phyloP scores from a whole-genome alignment of 2,113 vertebrate species.

The Chiloscyllium plagiosum region DNA sequence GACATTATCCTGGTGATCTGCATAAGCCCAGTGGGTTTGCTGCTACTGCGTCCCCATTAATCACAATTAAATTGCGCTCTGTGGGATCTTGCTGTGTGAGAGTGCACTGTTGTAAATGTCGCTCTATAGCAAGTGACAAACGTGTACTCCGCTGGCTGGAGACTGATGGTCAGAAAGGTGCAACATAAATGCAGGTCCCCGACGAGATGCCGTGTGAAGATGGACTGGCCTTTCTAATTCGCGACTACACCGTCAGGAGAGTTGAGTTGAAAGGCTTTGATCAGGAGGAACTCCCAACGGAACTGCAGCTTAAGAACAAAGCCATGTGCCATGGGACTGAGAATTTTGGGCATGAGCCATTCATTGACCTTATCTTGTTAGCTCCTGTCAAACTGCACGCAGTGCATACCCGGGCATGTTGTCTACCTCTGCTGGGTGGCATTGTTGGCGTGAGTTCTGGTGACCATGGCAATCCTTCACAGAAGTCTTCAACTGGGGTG shows the following conservation, averaged over 20 bases:
- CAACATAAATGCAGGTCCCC: neutral
- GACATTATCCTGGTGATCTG: too few species aligned
- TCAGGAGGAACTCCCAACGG: neutral
- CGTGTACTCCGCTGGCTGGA: too few species aligned
- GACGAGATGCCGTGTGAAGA: too few species aligned
- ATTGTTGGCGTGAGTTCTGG: neutral
- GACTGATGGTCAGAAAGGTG: neutral
- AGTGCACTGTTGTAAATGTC: neutral
- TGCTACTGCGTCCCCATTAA: too few species aligned
- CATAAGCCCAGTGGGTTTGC: too few species aligned
- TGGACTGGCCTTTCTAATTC: neutral
- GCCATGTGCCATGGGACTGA: neutral
- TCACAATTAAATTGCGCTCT: neutral
- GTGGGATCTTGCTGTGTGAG: neutral
- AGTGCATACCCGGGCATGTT: neutral
- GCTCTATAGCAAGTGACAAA: neutral
- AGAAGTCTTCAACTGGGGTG: neutral
- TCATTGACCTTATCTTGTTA: neutral
- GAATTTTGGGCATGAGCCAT: neutral
- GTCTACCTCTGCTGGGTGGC: neutral
- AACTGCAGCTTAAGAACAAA: neutral
- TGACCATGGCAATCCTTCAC: neutral
- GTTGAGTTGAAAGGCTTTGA: neutral
- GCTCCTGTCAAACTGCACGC: neutral
- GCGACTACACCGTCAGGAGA: neutral